These are phyloP conservation scores for Lipotes vexillifer DNA, from an alignment of 2,113 vertebrate genomes.

Conservation along the genomic window DNA sequence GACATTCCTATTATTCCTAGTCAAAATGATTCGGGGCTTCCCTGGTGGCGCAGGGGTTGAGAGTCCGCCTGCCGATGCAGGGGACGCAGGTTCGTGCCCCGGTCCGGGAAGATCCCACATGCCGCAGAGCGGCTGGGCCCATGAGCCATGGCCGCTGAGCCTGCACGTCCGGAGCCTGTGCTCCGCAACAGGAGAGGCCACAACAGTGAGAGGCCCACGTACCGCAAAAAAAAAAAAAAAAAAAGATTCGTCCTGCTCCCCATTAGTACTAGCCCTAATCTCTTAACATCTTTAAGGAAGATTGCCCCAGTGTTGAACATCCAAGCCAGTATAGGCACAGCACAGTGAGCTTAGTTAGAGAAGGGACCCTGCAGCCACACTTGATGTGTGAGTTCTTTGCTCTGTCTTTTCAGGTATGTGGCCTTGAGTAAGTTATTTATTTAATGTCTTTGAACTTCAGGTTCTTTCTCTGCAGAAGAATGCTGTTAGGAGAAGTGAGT, in stretches of 20 bases:
- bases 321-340: not conserved
- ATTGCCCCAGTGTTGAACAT: not conserved
- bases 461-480: not conserved
- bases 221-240: no score
- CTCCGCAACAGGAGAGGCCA: no score
- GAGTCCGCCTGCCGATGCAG: no score
- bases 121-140: no score
- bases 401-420: not conserved
- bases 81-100: no score
- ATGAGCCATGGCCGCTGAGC: no score
- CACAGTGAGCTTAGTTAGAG: not conserved
- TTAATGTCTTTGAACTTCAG: not conserved
- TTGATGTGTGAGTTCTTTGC: not conserved
- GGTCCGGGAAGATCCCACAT: no score
- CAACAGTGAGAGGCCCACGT: no score
- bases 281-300: not conserved
- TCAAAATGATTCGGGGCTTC: not conserved
- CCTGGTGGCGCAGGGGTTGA: no score
- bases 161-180: no score
- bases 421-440: not conserved
- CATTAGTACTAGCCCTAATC: not conserved
- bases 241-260: not conserved
- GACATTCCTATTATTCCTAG: not conserved
- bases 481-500: not conserved
- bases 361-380: not conserved